These are phyloP conservation scores for Stictocephala bisonia DNA, from an alignment of 2,888 invertebrate genomes.

Conservation along the genomic window DNA sequence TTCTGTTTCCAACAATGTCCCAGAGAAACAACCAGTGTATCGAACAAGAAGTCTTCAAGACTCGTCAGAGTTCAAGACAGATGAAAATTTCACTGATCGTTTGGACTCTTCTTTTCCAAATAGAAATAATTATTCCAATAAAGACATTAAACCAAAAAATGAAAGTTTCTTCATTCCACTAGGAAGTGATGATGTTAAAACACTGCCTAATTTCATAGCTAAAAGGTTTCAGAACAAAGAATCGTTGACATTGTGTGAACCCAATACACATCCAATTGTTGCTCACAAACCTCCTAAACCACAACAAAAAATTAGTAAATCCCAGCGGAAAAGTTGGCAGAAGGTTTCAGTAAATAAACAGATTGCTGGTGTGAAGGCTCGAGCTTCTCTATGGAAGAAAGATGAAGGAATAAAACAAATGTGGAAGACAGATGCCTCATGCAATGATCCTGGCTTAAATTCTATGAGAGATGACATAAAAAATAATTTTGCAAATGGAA, in stretches of 20 bases:
- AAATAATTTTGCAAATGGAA: slow-evolving; percentile 24
- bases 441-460: slow-evolving; percentile 54
- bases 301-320: slow-evolving; percentile 59
- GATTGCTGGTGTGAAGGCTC: slow-evolving; percentile 5
- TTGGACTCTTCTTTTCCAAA: slow-evolving; percentile 4
- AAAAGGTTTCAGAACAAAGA: slow-evolving; percentile 54
- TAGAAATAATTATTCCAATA: slow-evolving; percentile 3
- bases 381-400: slow-evolving; percentile 37
- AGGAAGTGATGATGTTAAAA: slow-evolving; percentile 52
- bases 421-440: slow-evolving; percentile 43
- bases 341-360: slow-evolving; percentile 32
- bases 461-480: slow-evolving; percentile 30
- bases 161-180: slow-evolving; percentile 59
- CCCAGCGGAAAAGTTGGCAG: slow-evolving; percentile 45
- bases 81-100: background rate
- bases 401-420: slow-evolving; percentile 46
- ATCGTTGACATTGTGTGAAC: slow-evolving; percentile 47
- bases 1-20: slow-evolving; percentile 53
- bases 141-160: slow-evolving; percentile 52
- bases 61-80: slow-evolving; percentile 57
- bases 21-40: slow-evolving; percentile 61
- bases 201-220: slow-evolving; percentile 50
- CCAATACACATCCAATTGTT: slow-evolving; percentile 63
- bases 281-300: slow-evolving; percentile 80
- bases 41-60: slow-evolving; percentile 66